Conservation (phyloP, 2,888 invertebrate genomes). For the Leptothorax acervorum region DNA sequence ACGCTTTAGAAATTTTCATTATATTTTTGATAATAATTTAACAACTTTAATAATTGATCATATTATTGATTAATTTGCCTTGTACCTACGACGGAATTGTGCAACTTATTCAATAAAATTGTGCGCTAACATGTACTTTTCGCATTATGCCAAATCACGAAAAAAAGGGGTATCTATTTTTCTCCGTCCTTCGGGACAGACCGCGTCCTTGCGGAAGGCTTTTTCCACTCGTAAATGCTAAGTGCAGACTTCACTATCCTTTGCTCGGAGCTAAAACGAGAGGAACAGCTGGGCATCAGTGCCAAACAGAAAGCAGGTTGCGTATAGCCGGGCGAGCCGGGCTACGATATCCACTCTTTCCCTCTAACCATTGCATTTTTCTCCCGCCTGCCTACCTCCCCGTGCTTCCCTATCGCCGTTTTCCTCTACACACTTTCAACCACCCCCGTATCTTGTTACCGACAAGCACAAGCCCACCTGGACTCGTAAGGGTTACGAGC, state of each 20-base stretch:
- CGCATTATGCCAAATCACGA: not conserved
- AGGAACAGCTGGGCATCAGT: constrained; percentile 80
- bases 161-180: not conserved
- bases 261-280: constrained; percentile 62
- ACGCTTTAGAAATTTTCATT: not conserved
- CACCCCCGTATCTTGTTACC: constrained; percentile 78
- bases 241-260: constrained; percentile 58
- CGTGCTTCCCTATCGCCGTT: constrained; percentile 52
- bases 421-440: constrained; percentile 56
- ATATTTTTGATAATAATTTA: constrained; percentile 3
- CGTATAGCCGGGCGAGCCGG: constrained; percentile 74
- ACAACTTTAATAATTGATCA: not conserved
- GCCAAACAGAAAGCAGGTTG: constrained; percentile 82
- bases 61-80: not conserved
- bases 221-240: constrained; percentile 53
- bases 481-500: constrained; percentile 76
- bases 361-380: constrained; percentile 58
- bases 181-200: not conserved
- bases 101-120: not conserved
- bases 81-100: not conserved
- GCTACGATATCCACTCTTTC: constrained; percentile 56
- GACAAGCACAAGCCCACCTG: constrained; percentile 76
- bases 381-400: constrained; percentile 30
- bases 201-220: constrained; percentile 28
- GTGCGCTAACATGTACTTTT: not conserved